Percentiles rank a stretch among this genome's conserved stretches.
Evolutionary conservation across 2,888 invertebrate genomes (phyloP).

Genomic region (Drosophila birchii): DNA sequence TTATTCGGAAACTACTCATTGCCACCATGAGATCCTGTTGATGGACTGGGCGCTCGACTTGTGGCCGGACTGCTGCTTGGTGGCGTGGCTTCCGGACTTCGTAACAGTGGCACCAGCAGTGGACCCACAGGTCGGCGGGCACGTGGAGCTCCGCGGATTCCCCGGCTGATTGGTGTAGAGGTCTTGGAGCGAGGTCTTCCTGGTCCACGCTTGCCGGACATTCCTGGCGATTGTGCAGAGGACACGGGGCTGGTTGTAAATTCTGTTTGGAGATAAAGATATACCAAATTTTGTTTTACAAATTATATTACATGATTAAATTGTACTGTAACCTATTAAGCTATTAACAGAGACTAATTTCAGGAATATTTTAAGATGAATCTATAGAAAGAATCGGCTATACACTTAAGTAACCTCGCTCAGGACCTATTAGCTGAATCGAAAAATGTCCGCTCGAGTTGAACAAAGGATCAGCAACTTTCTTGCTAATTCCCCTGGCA

Average conservation of each 20-base stretch:
- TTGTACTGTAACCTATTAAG: neutral
- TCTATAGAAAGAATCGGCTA: no score
- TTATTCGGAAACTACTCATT: slow-evolving; percentile 41
- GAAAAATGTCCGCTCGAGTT: slow-evolving; percentile 1
- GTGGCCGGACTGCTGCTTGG: slow-evolving; percentile 82
- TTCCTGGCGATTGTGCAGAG: slow-evolving; percentile 33
- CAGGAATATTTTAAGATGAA: neutral
- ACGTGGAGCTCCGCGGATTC: slow-evolving; percentile 87
- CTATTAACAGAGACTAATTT: neutral
- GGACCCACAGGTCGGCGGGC: slow-evolving; percentile 86
- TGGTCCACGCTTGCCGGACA: slow-evolving; percentile 87
- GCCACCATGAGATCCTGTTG: slow-evolving; percentile 48
- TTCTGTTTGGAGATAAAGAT: slow-evolving; percentile 6
- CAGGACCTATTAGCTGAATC: slow-evolving; percentile 1
- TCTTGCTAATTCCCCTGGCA: slow-evolving; percentile 61
- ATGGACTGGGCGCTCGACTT: slow-evolving; percentile 83
- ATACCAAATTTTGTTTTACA: neutral
- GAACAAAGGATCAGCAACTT: slow-evolving; percentile 46
- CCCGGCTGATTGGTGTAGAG: slow-evolving; percentile 88
- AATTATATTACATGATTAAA: neutral
- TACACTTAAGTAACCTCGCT: neutral
- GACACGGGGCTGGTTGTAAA: slow-evolving; percentile 6
- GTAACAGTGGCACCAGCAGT: slow-evolving; percentile 83
- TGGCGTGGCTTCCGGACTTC: slow-evolving; percentile 83
- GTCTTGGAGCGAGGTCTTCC: slow-evolving; percentile 89